Evolutionary conservation across 2,113 vertebrate species (phyloP).

Genomic region (Leucopsar rothschildi): DNA sequence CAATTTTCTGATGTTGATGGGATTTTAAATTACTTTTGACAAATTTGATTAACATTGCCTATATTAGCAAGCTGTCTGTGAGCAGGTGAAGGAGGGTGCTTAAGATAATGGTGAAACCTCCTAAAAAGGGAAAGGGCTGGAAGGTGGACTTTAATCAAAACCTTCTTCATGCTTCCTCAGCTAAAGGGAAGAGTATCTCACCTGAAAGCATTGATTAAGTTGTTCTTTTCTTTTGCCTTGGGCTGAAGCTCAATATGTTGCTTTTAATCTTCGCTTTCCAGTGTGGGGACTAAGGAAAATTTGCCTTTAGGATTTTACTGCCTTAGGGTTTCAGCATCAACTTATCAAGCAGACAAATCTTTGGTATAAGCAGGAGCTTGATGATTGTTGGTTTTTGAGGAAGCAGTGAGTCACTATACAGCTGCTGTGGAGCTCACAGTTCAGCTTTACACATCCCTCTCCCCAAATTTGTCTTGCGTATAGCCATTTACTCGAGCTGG

Average conservation of each 20-base stretch:
- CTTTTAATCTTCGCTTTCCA: not conserved
- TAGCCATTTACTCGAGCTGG: not conserved
- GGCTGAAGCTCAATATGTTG: not conserved
- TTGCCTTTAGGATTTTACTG: not conserved
- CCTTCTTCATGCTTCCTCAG: not conserved
- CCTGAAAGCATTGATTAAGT: not conserved
- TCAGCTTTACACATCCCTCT: accelerated
- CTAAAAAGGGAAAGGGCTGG: not conserved
- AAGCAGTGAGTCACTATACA: accelerated
- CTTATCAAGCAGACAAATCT: not conserved
- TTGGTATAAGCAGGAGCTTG: not conserved
- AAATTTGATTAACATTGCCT: not conserved
- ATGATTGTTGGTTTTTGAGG: not conserved
- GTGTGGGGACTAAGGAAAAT: not conserved
- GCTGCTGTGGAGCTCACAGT: not conserved
- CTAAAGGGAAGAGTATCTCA: not conserved
- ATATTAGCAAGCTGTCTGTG: not conserved
- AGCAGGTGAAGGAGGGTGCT: not conserved
- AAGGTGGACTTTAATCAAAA: not conserved
- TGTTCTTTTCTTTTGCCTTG: not conserved
- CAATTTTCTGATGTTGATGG: not conserved
- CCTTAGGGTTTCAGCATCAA: not conserved
- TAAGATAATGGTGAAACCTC: not conserved
- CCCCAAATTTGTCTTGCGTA: not conserved
- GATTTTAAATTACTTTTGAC: conserved; percentile 3